phyloP scores from a whole-genome alignment of 2,113 vertebrate genomes.

The Xenotilapia flavipinnis region DNA sequence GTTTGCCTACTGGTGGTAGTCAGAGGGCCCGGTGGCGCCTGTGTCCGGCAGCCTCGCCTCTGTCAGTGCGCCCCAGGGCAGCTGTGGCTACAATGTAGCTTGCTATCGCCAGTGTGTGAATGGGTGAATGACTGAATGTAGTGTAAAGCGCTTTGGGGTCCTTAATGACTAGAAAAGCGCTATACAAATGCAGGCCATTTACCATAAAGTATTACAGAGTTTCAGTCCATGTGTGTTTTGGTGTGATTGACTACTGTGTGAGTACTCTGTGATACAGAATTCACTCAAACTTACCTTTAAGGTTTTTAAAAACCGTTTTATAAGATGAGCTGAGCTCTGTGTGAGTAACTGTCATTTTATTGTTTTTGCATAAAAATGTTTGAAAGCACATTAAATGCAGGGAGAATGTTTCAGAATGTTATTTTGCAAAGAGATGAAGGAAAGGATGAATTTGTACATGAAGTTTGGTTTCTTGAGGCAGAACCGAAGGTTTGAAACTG shows the following conservation, averaged over 20 bases:
- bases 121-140: too few species aligned
- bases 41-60: too few species aligned
- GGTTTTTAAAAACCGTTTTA: rapidly evolving
- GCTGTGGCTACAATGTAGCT: too few species aligned
- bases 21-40: too few species aligned
- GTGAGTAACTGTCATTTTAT: not conserved
- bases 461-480: not conserved
- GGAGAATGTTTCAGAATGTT: rapidly evolving
- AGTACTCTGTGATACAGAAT: rapidly evolving
- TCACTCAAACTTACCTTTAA: not conserved
- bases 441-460: rapidly evolving
- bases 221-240: rapidly evolving
- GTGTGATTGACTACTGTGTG: rapidly evolving
- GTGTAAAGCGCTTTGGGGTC: too few species aligned
- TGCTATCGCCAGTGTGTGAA: too few species aligned
- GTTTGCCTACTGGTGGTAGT: too few species aligned
- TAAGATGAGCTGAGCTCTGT: not conserved
- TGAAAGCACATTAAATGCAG: not conserved
- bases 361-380: not conserved
- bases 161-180: too few species aligned
- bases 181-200: too few species aligned
- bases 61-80: too few species aligned
- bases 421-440: rapidly evolving
- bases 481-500: rapidly evolving
- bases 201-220: not conserved